These are phyloP conservation scores for Cinara cedri DNA, from an alignment of 2,888 invertebrate genomes.

Conservation along the genomic window DNA sequence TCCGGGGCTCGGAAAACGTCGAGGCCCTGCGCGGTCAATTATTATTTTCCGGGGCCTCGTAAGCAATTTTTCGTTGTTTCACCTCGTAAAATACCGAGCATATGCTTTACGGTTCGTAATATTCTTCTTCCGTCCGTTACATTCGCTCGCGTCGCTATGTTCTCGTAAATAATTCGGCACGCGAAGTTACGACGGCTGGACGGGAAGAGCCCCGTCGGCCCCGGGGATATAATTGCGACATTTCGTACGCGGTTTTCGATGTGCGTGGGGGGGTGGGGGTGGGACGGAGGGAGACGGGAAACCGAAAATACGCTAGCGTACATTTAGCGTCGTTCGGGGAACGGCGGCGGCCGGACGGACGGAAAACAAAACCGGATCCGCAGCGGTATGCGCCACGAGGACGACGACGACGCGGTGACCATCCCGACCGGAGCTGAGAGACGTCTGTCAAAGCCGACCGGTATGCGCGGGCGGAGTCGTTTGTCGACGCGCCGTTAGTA, in stretches of 20 bases:
- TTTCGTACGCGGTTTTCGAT: not conserved
- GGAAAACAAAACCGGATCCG: conserved; percentile 52
- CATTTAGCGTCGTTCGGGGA: not conserved
- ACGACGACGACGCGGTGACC: conserved; percentile 35
- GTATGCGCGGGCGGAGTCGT: conserved; percentile 57
- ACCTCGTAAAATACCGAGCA: too few relatives aligned
- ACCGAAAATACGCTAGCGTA: not conserved
- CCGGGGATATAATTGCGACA: too few relatives aligned
- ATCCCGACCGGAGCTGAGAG: conserved; percentile 9
- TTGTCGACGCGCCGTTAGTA: conserved; percentile 50
- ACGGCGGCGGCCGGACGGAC: not conserved
- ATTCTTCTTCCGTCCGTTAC: too few relatives aligned
- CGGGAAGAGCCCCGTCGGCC: too few relatives aligned
- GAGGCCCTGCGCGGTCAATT: too few relatives aligned
- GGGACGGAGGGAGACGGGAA: too few relatives aligned
- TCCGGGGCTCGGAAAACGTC: too few relatives aligned
- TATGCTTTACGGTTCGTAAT: too few relatives aligned
- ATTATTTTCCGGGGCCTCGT: too few relatives aligned
- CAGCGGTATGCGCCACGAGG: conserved; percentile 49
- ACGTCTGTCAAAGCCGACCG: conserved; percentile 54
- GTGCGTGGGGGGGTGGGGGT: not conserved
- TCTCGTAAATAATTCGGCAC: not conserved
- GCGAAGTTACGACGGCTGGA: not conserved
- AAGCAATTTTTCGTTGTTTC: too few relatives aligned
- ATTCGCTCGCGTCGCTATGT: too few relatives aligned